Evolutionary conservation across 92 coral and sea anemone species (phyloP), one percentile per base, ranked within the genome.

Genomic region (Porites cylindrica): DNA sequence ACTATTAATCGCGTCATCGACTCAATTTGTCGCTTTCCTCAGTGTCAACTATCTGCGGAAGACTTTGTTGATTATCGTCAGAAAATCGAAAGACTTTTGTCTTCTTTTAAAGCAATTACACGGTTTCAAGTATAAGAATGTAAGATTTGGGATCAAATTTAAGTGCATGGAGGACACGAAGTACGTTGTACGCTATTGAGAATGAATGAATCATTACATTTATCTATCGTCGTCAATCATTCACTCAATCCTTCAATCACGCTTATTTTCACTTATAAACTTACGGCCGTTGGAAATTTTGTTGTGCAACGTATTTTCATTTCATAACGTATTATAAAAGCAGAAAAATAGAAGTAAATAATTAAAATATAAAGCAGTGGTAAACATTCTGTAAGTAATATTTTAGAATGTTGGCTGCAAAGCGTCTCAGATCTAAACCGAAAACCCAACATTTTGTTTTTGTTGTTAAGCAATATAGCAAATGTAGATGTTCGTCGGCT

Each of bases 21-120:
- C 68, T 64, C 7, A 1, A 82, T 82, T 51, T 72, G 72, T 72
- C 71, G 23, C 52, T 72, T 64, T 66, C 26, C 80, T 83, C 80
- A 72, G 38, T 26, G 1, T 1, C 6, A 78, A 23, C 56, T 24
- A 9, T 69, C 19, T 79, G 12, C 1, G 16, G 3, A 38, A 12
- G 20, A 12, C 43, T 13, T 51, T 66, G 11, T 50, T 19, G 14
- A 8, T 20, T 43, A 56, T 38, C 47, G 6, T 38, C 47, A 38
- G 47, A 76, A 60, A 12, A 23, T 59, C 68, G 9, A 7, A 76
- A 5, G 1, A 74, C 29, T 19, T 51, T 16, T 19, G 24, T 51
- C 20, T 23, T 20, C 62, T n/a, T 50, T 32, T 16, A 43, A 11
- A 21, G 5, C 54, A 3, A 1, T 76, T 56, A 2, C n/a, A 12